Base-by-base conservation (phyloP, 2,797 vertebrate genomes). In the Streptopelia turtur region DNA sequence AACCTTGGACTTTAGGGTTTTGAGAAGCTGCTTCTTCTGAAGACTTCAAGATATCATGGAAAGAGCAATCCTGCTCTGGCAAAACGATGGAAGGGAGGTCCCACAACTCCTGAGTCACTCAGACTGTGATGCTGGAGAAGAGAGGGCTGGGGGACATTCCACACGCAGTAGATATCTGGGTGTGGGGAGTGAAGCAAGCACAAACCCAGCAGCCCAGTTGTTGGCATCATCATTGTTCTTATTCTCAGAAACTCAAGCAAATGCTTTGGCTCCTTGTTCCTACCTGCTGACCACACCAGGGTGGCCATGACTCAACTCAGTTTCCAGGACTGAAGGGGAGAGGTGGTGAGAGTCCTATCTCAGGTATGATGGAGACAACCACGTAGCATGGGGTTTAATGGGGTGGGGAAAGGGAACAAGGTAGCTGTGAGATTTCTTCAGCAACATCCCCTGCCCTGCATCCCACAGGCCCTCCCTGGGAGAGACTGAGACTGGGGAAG, bases 161-260 rank as follows among this genome's bases (percentile, higher is more conserved):
- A 68, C 49, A 45, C 7, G 13, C n/a, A 64, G 27, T 50, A 45
- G 65, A 7, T 72, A 35, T 13, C 50, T 90, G 50, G 9, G 49
- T 79, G 31, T 18, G 9, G 27, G 24, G 41, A 93, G 11, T 11
- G 2, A 52, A 84, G 55, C 18, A 52, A 70, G 41, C 13, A 3
- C 15, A 89, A 37, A 28, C 69, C 15, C 24, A 53, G 41, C 52
- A 83, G 27, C 74, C 21, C 35, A 23, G 28, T 9, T 91, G 10
- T 70, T 80, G 72, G 41, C 16, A 13, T 56, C 6, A 20, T 68
- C 15, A 21, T 50, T 89, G 50, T 35, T 93, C 10, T 82, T 80
- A 25, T 90, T 90, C 57, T 77, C 83, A 96, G 96, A 69, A 79
- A 77, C 53, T 95, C 65, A 64, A 60, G 72, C 57, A 64, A 63